Conservation (phyloP, 2,113 vertebrate genomes). For the Melanocharis versteri region DNA sequence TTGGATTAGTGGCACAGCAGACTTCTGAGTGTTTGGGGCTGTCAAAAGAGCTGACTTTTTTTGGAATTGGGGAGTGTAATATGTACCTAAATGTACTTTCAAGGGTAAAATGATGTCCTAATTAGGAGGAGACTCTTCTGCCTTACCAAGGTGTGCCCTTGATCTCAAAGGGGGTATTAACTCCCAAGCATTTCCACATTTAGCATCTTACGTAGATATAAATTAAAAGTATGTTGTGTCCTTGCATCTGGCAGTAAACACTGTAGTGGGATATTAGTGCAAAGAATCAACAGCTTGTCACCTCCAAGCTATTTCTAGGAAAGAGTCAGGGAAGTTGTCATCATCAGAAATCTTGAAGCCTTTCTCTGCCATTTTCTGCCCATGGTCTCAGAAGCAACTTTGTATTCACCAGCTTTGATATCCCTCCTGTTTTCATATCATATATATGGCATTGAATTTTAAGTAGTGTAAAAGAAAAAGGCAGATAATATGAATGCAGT, state of each 20-base stretch:
- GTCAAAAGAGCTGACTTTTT: neutral
- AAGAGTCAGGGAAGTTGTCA: neutral
- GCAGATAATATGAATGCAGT: neutral
- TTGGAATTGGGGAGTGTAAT: neutral
- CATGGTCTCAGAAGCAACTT: neutral
- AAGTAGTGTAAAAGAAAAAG: neutral
- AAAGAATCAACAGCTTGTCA: neutral
- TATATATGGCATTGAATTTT: neutral
- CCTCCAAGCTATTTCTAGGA: neutral
- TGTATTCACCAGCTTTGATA: neutral
- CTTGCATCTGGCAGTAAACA: neutral
- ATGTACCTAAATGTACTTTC: neutral
- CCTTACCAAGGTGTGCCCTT: fast-evolving
- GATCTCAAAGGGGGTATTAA: neutral
- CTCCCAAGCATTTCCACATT: neutral
- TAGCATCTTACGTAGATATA: neutral
- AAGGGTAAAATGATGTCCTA: neutral
- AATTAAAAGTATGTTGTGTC: neutral
- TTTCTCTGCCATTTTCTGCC: neutral
- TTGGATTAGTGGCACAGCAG: neutral
- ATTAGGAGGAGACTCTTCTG: neutral
- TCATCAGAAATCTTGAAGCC: neutral
- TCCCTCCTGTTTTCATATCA: neutral
- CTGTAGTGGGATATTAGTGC: neutral
- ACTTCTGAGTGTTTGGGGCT: neutral